Base-by-base conservation (phyloP, 2,797 vertebrate species). In the Parauchenoglanis ngamensis region DNA sequence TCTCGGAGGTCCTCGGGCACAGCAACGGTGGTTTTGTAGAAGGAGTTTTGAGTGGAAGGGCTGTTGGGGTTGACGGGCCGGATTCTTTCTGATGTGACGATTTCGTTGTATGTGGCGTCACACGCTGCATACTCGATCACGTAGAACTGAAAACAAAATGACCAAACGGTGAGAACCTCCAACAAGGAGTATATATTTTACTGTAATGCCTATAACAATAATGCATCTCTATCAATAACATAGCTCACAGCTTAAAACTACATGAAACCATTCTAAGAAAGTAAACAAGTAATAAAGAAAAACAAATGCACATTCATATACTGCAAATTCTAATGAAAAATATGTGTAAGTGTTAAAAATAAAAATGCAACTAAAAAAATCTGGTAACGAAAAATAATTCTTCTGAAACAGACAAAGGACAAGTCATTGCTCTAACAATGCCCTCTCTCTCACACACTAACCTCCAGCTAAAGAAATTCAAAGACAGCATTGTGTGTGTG, bases 61-160 rank as follows among this genome's bases (percentile, higher is more conserved):
- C 95, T 96, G 95, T 96, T 98, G 90, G 97, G 97, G 93, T 98
- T 98, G 88, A 98, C 95, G 0, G 97, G 96, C 91, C 97, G 96
- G 92, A 98, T 97, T 77, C 97, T 95, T 90, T 98, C 97, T 7
- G 97, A 87, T 10, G 97, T 98, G 94, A 98, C 97, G 0, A 98
- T 98, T 94, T 98, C 97, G 11, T 98, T 98, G 94, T 97, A 98
- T 59, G 97, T 97, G 90, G 97, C 96, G 31, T 97, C 97, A 10
- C 97, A 98, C 7, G 97, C 97, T 0, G 97, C 97, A 15, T 98
- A 98, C 92, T 98, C 97, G 5, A 98, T 98, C 87, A 98, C 97
- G 28, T 98, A 98, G 91, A 98, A 98, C 97, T 98, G 92, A 70
- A 84, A 88, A 59, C 1, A 40, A 5, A 83, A 72, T 49, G 11